Evolutionary conservation across 2,113 vertebrate genomes (phyloP), one percentile per base, ranked within the genome.

Genomic region (Anhinga anhinga): DNA sequence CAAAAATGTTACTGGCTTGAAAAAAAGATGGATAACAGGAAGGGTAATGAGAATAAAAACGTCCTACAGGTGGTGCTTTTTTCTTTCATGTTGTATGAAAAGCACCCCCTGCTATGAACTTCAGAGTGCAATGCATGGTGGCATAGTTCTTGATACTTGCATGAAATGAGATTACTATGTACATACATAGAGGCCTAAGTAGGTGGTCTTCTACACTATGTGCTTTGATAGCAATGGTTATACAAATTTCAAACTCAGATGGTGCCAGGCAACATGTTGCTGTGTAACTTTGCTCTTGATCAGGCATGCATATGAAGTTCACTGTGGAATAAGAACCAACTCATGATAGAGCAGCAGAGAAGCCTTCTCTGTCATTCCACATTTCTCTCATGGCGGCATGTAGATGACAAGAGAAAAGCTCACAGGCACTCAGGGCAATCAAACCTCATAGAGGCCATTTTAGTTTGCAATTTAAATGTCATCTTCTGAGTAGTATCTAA

Each of bases 351-450:
- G 44, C 2, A 15, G 52, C 27, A 36, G 34, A 72, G 61, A 69
- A 80, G 32, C 16, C 26, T 40, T 30, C 45, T 82, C 30, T 90
- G 38, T 13, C 2, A 1, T 71, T 87, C 45, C 9, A 11, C 0
- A 0, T 45, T 53, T 66, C 26, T 58, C 21, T 58, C 0, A 0
- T 10, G 56, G 11, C 21, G 86, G 34, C 29, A 3, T 30, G 17
- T 25, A 45, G 29, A 86, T 61, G 29, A 27, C 4, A 10, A 81
- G 34, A 69, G 44, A 21, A 72, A 89, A 76, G 49, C 22, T 86
- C 42, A 13, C 5, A 5, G 40, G 13, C 0, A 6, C 15, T 71
- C 6, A 7, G 34, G 32, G 42, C 34, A 47, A 13, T 82, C 50
- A 79, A 56, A 34, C 22, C 8, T 61, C 50, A 13, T 44, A 42